Evolutionary conservation across 1,140 invertebrate species (phyloP).

Genomic region (Mesaphorura yosii): DNA sequence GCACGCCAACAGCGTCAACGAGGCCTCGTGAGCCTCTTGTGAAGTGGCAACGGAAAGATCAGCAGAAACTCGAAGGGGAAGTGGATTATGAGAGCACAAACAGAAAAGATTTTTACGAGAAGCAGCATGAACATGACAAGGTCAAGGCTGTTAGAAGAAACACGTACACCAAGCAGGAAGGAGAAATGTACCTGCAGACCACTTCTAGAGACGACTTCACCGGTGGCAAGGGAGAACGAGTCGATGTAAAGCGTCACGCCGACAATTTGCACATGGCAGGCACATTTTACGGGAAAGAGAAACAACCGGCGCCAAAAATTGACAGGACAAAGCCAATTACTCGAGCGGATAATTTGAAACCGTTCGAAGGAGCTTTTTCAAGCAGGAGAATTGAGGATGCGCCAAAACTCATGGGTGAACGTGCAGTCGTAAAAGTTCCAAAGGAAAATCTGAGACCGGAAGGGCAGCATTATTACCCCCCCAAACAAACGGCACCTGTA

Average conservation of each 20-base stretch:
- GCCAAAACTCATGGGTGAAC: constrained; percentile 35
- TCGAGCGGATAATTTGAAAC: no score
- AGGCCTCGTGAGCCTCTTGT: constrained; percentile 4
- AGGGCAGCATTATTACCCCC: no score
- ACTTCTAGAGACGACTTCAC: constrained; percentile 49
- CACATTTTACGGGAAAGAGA: constrained; percentile 24
- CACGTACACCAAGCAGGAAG: constrained; percentile 27
- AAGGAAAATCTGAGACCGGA: constrained; percentile 44
- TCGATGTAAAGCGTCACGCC: constrained; percentile 42
- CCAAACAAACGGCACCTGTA: constrained; percentile 33
- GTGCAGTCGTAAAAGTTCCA: constrained; percentile 37
- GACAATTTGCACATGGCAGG: constrained; percentile 43
- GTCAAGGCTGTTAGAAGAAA: constrained; percentile 15
- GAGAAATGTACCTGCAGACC: constrained; percentile 46
- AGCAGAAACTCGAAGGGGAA: constrained; percentile 17
- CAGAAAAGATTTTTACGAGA: constrained; percentile 21
- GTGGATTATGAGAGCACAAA: constrained; percentile 20
- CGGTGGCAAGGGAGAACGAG: constrained; percentile 37
- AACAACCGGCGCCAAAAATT: constrained; percentile 22
- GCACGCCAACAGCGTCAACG: constrained; percentile 17
- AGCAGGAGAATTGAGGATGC: constrained; percentile 13
- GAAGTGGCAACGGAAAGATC: not conserved
- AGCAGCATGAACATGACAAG: constrained; percentile 6
- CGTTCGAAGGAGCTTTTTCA: constrained; percentile 32
- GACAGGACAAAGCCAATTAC: no score